Percentiles rank a stretch among this genome's conserved stretches.
phyloP scores from a whole-genome alignment of 2,113 vertebrate species.

The Ailuropoda melanoleuca region DNA sequence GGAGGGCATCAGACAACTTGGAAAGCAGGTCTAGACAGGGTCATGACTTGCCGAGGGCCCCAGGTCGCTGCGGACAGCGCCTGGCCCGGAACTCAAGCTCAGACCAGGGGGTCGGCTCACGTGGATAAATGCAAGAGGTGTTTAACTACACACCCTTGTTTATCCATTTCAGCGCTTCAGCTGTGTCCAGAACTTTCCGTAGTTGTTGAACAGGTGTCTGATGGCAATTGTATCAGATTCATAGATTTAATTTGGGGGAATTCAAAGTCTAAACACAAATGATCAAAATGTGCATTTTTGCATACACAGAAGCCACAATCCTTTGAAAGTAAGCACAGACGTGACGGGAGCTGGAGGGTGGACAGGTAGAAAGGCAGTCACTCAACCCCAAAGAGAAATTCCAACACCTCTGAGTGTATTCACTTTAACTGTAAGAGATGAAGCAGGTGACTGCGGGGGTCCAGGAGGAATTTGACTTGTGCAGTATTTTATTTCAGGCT shows the following conservation, averaged over 20 bases:
- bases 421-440: neutral
- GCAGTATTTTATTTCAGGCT: neutral
- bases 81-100: neutral
- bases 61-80: neutral
- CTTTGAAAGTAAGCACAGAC: neutral
- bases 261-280: slow-evolving; percentile 1
- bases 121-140: neutral
- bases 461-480: neutral
- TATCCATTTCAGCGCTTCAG: neutral
- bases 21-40: neutral
- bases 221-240: neutral
- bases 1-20: neutral
- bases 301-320: neutral
- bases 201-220: neutral
- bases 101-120: neutral
- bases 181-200: neutral
- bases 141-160: neutral
- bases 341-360: neutral
- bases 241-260: neutral
- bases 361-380: neutral
- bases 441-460: neutral
- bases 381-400: neutral
- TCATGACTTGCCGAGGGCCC: neutral
- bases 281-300: neutral
- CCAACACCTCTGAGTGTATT: neutral